These are phyloP conservation scores for Vombatus ursinus DNA, from an alignment of 2,113 vertebrate genomes.

Conservation along the genomic window DNA sequence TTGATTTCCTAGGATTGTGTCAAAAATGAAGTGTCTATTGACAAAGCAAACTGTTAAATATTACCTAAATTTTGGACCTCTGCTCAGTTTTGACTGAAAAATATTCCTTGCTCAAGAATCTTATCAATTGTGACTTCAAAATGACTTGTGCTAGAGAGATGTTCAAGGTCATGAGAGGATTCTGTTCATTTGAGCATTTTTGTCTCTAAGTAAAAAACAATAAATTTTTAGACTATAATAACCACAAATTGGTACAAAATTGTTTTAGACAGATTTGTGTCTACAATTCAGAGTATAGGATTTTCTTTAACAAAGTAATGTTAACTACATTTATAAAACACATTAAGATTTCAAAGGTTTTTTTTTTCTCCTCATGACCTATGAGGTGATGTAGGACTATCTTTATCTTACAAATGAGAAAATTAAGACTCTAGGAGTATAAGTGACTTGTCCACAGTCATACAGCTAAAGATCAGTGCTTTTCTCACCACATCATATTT, in stretches of 20 bases:
- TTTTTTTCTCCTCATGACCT: not conserved
- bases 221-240: not conserved
- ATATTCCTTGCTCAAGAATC: not conserved
- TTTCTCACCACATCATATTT: not conserved
- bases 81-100: not conserved
- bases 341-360: not conserved
- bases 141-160: not conserved
- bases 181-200: not conserved
- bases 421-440: not conserved
- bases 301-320: not conserved
- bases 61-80: not conserved
- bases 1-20: not conserved
- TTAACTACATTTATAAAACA: not conserved
- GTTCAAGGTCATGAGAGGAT: not conserved
- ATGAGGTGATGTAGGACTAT: too few relatives aligned
- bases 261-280: not conserved
- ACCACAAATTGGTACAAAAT: not conserved
- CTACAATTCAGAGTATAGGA: not conserved
- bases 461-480: not conserved
- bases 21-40: not conserved
- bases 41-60: not conserved
- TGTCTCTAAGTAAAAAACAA: not conserved
- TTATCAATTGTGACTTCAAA: not conserved
- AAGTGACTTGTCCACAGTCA: not conserved
- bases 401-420: not conserved